These are phyloP conservation scores for Drosophila saltans DNA, from an alignment of 1,140 invertebrate species.

Conservation along the genomic window DNA sequence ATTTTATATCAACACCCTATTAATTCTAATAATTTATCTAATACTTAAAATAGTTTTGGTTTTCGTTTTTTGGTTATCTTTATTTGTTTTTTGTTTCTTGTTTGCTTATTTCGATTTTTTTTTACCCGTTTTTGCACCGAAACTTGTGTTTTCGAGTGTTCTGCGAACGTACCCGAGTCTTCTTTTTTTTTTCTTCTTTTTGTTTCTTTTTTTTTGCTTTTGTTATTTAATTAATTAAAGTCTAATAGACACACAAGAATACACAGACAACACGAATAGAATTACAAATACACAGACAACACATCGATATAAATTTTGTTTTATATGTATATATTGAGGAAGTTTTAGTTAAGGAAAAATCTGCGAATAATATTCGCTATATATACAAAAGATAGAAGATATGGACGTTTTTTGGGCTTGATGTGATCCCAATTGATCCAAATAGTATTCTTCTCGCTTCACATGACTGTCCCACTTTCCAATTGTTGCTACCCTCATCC, in stretches of 20 bases:
- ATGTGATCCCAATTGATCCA: slow-evolving; percentile 64
- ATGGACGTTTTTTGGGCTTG: slow-evolving; percentile 28
- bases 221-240: slow-evolving; percentile 44
- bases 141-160: slow-evolving; percentile 70
- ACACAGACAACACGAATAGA: slow-evolving; percentile 23
- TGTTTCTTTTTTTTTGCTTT: too few species aligned
- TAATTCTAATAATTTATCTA: slow-evolving; percentile 68
- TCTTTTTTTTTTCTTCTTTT: slow-evolving; percentile 15
- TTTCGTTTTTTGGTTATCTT: neutral
- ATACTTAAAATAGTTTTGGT: slow-evolving; percentile 56
- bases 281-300: slow-evolving; percentile 40
- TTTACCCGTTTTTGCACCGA: slow-evolving; percentile 82
- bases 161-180: slow-evolving; percentile 39
- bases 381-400: slow-evolving; percentile 55
- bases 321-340: neutral
- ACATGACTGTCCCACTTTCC: slow-evolving; percentile 31
- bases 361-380: slow-evolving; percentile 57
- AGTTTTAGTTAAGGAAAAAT: slow-evolving; percentile 28
- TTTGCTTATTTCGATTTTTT: slow-evolving; percentile 63
- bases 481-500: neutral
- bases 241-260: slow-evolving; percentile 34
- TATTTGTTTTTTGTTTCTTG: slow-evolving; percentile 3
- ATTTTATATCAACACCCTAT: slow-evolving; percentile 43
- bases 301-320: slow-evolving; percentile 23
- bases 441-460: slow-evolving; percentile 27